phyloP scores from a whole-genome alignment of 2,888 invertebrate genomes.

The Trissolcus japonicus region DNA sequence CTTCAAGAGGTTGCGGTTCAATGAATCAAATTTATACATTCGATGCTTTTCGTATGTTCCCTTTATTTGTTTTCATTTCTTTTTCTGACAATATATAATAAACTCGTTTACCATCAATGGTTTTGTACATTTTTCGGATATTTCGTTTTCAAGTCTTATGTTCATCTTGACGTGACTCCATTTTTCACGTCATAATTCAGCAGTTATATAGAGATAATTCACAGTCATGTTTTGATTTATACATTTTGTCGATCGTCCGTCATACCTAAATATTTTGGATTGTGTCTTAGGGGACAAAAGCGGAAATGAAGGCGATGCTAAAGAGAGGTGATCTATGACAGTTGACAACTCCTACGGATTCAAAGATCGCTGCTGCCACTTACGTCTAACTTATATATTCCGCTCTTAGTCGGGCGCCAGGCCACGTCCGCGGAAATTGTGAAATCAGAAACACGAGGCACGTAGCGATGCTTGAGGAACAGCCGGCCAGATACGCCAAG shows the following conservation, averaged over 20 bases:
- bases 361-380: slow-evolving; percentile 53
- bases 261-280: slow-evolving; percentile 50
- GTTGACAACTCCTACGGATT: slow-evolving; percentile 52
- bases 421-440: slow-evolving; percentile 74
- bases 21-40: slow-evolving; percentile 23
- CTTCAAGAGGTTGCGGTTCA: background rate
- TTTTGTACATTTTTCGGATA: background rate
- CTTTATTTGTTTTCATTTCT: background rate
- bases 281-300: slow-evolving; percentile 29
- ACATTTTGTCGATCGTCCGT: slow-evolving; percentile 43
- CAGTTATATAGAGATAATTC: background rate
- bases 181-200: slow-evolving; percentile 41
- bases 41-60: slow-evolving; percentile 2
- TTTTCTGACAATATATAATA: background rate
- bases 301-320: slow-evolving; percentile 58
- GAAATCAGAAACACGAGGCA: slow-evolving; percentile 76
- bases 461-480: slow-evolving; percentile 64
- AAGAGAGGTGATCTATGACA: slow-evolving; percentile 55
- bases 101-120: background rate
- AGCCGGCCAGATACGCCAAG: slow-evolving; percentile 28
- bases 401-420: slow-evolving; percentile 25
- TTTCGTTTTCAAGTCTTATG: too few species aligned
- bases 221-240: slow-evolving; percentile 44
- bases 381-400: slow-evolving; percentile 25
- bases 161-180: background rate